These are phyloP conservation scores for Gavialis gangeticus DNA, from an alignment of 2,113 vertebrate species.

Conservation along the genomic window DNA sequence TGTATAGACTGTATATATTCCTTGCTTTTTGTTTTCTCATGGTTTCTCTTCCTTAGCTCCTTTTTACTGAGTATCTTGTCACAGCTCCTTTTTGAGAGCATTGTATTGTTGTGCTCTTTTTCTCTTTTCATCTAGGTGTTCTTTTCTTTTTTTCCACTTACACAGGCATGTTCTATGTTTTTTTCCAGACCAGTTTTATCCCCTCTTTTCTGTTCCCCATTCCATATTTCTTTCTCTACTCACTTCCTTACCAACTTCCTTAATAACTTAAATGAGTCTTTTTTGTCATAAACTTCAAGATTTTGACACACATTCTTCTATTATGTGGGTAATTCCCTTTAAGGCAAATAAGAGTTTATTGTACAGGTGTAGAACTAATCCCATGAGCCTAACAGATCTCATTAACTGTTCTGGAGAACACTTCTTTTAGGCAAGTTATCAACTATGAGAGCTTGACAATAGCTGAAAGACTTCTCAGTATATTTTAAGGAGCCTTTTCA, in stretches of 20 bases:
- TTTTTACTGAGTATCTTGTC: background rate
- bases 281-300: background rate
- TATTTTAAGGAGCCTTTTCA: background rate
- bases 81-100: background rate
- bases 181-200: background rate
- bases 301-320: background rate
- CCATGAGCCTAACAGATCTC: background rate
- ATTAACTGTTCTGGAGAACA: background rate
- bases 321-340: background rate
- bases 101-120: background rate
- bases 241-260: background rate
- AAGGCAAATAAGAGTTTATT: background rate
- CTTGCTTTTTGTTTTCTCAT: background rate
- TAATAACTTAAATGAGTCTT: background rate
- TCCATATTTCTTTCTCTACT: rapidly evolving
- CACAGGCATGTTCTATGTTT: background rate
- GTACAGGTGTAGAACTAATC: background rate
- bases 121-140: background rate
- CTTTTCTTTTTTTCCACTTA: background rate
- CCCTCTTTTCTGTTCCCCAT: background rate
- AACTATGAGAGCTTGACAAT: background rate
- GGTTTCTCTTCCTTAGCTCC: background rate
- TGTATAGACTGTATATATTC: background rate
- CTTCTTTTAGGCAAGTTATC: background rate
- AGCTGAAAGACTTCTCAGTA: background rate